These are phyloP conservation scores for Athalia cordata DNA, from an alignment of 2,888 invertebrate genomes.

Conservation along the genomic window DNA sequence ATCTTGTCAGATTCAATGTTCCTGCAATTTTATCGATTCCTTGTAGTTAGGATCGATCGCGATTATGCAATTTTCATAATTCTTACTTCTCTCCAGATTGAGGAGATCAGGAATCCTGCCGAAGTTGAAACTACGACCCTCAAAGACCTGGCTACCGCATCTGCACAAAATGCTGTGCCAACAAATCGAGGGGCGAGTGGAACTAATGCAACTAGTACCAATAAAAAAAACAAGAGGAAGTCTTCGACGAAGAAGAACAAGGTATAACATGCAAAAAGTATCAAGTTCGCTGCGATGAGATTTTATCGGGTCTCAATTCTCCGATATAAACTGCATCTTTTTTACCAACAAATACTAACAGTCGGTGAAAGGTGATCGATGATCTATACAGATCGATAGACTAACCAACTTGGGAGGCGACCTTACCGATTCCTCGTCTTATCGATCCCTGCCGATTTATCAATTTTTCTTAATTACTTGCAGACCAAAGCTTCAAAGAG, in stretches of 20 bases:
- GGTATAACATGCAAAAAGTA: neutral
- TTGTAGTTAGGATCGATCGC: neutral
- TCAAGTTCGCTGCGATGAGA: too few relatives aligned
- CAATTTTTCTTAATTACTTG: constrained; percentile 5
- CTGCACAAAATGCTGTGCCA: constrained; percentile 30
- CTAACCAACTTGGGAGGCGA: too few relatives aligned
- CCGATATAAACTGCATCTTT: too few relatives aligned
- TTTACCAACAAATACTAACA: too few relatives aligned
- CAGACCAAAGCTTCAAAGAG: constrained; percentile 74
- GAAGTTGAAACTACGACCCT: constrained; percentile 39
- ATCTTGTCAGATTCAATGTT: neutral
- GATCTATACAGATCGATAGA: too few relatives aligned
- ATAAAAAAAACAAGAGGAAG: constrained; percentile 73
- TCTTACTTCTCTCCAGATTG: constrained; percentile 20
- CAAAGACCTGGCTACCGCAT: constrained; percentile 30
- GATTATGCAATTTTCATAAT: neutral
- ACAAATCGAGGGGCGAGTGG: constrained; percentile 42
- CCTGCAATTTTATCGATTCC: neutral
- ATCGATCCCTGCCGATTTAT: neutral
- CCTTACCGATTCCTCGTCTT: too few relatives aligned
- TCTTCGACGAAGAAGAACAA: constrained; percentile 53
- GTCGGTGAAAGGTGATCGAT: too few relatives aligned
- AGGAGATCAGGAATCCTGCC: constrained; percentile 44
- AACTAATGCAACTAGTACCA: constrained; percentile 55
- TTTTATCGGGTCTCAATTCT: too few relatives aligned